Conservation (phyloP, 1,140 invertebrate genomes). For the Drosophila arawakana region DNA sequence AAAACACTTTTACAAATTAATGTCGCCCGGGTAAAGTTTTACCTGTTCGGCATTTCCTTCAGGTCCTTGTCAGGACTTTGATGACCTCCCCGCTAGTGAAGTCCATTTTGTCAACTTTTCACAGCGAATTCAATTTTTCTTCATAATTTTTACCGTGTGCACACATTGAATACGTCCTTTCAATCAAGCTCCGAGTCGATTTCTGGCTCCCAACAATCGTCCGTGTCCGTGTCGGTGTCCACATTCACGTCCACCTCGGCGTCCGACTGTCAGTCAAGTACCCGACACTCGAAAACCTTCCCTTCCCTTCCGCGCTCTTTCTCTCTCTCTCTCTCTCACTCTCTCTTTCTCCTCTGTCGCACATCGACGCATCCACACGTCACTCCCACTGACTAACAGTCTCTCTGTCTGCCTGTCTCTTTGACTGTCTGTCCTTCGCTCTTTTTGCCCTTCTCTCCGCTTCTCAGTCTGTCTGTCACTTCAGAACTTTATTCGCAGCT, state of each 20-base stretch:
- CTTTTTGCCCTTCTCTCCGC: slow-evolving; percentile 39
- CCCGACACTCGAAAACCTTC: slow-evolving; percentile 49
- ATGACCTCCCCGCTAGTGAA: slow-evolving; percentile 50
- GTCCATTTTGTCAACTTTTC: slow-evolving; percentile 81
- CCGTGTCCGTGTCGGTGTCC: slow-evolving; percentile 20
- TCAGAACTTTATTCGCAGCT: slow-evolving; percentile 67
- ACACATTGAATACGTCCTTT: slow-evolving; percentile 77
- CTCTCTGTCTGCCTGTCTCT: background rate
- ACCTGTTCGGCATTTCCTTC: slow-evolving; percentile 58
- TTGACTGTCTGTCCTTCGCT: slow-evolving; percentile 26
- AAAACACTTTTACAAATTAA: slow-evolving; percentile 82
- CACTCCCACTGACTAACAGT: slow-evolving; percentile 44
- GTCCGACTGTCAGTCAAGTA: slow-evolving; percentile 79
- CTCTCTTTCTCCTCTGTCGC: slow-evolving; percentile 21
- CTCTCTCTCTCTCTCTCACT: background rate
- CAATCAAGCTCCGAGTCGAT: slow-evolving; percentile 61
- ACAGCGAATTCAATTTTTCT: slow-evolving; percentile 67
- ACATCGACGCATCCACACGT: slow-evolving; percentile 56
- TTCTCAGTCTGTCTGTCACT: slow-evolving; percentile 66
- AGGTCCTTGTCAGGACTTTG: slow-evolving; percentile 47
- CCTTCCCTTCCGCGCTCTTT: too few species aligned
- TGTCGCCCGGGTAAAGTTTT: slow-evolving; percentile 70
- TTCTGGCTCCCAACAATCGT: slow-evolving; percentile 51
- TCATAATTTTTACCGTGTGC: slow-evolving; percentile 71
- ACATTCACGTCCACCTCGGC: slow-evolving; percentile 52